These are phyloP conservation scores for Hirudo medicinalis DNA, from an alignment of 1,140 invertebrate genomes.

Conservation along the genomic window DNA sequence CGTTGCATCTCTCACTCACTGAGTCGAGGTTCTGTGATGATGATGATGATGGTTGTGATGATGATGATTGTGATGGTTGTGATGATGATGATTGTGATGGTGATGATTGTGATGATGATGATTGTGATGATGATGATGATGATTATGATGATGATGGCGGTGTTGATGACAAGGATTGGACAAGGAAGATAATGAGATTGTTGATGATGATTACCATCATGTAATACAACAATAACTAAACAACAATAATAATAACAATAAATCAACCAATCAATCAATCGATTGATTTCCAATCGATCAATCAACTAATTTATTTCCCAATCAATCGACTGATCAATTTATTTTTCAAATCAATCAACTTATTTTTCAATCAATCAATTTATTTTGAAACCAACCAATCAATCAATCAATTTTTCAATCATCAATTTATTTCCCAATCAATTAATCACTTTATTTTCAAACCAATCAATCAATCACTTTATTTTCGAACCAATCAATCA, in stretches of 20 bases:
- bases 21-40: slow-evolving; percentile 34
- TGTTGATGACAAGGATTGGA: neutral
- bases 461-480: neutral
- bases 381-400: neutral
- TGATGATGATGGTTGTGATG: neutral
- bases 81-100: neutral
- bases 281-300: neutral
- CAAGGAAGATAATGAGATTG: neutral
- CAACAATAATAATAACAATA: neutral
- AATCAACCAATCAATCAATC: no score
- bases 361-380: neutral
- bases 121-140: neutral
- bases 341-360: neutral
- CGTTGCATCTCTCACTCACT: slow-evolving; percentile 46
- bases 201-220: neutral
- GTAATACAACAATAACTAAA: slow-evolving; percentile 17
- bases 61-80: neutral
- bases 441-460: no score
- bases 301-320: no score
- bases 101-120: neutral
- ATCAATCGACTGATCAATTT: no score
- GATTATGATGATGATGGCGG: neutral
- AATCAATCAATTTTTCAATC: no score
- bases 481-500: neutral
- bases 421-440: neutral